These are phyloP conservation scores for Drosophila mulleri DNA, from an alignment of 2,888 invertebrate genomes.

Conservation along the genomic window DNA sequence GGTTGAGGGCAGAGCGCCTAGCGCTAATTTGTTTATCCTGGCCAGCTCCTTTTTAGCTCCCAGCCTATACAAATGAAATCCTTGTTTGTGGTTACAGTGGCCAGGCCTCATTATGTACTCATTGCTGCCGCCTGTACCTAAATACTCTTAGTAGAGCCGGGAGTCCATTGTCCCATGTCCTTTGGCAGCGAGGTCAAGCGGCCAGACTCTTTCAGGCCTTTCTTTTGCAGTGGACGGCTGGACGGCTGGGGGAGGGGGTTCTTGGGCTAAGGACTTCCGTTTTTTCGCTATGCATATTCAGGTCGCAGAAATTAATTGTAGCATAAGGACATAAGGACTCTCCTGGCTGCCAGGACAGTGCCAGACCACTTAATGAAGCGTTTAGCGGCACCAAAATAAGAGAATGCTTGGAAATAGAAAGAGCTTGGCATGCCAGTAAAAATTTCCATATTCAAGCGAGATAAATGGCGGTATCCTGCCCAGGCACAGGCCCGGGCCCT, in stretches of 20 bases:
- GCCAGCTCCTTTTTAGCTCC: slow-evolving; percentile 1
- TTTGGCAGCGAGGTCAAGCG: slow-evolving; percentile 46
- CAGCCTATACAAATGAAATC: slow-evolving; percentile 49
- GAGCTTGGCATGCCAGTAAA: slow-evolving; percentile 10
- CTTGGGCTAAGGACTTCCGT: slow-evolving; percentile 35
- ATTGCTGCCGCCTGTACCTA: slow-evolving; percentile 29
- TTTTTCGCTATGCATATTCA: slow-evolving; percentile 38
- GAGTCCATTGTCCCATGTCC: slow-evolving; percentile 24
- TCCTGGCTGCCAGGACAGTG: slow-evolving; percentile 50
- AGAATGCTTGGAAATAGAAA: not conserved
- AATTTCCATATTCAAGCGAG: slow-evolving; percentile 77
- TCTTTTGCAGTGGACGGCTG: not conserved
- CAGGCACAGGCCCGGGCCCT: not conserved
- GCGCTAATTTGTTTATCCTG: slow-evolving; percentile 40
- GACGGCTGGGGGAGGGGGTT: not conserved
- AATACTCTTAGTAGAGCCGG: slow-evolving; percentile 21
- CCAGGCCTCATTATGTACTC: slow-evolving; percentile 35
- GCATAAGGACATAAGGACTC: slow-evolving; percentile 68
- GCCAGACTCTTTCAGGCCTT: not conserved
- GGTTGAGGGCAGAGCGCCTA: not conserved
- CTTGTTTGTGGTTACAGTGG: slow-evolving; percentile 19
- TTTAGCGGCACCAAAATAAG: slow-evolving; percentile 45
- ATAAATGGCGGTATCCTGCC: slow-evolving; percentile 71
- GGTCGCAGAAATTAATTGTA: slow-evolving; percentile 77
- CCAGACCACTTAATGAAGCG: slow-evolving; percentile 75